phyloP scores from a whole-genome alignment of 2,113 vertebrate genomes.

The Fulica atra region DNA sequence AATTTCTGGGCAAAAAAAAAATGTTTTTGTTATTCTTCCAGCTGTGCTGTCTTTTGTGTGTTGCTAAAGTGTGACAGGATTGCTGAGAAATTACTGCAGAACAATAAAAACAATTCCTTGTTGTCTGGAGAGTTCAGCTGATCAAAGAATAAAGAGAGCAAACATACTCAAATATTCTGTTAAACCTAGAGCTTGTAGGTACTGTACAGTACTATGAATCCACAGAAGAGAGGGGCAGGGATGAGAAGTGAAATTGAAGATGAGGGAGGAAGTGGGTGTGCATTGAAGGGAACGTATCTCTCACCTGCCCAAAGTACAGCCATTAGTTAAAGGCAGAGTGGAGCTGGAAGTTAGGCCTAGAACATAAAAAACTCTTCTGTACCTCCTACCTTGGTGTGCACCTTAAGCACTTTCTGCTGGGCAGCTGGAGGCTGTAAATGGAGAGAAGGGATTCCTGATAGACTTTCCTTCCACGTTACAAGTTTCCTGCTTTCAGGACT shows the following conservation, averaged over 20 bases:
- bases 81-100: not conserved
- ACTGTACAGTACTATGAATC: not conserved
- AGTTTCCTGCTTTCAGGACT: not conserved
- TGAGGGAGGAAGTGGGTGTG: not conserved
- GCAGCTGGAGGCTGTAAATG: not conserved
- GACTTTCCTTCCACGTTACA: not conserved
- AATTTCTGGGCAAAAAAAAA: not conserved
- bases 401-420: not conserved
- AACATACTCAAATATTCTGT: not conserved
- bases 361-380: not conserved
- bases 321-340: not conserved
- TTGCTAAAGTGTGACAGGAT: not conserved
- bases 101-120: not conserved
- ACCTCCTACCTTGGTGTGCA: not conserved
- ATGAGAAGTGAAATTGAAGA: not conserved
- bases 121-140: not conserved
- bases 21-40: slow-evolving; percentile 5
- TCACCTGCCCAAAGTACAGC: not conserved
- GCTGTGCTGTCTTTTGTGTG: not conserved
- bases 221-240: not conserved
- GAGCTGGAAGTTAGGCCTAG: not conserved
- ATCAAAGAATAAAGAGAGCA: not conserved
- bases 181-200: not conserved
- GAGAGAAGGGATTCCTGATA: not conserved
- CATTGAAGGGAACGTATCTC: not conserved